Evolutionary conservation across 2,888 invertebrate species (phyloP), one percentile per base, ranked within the genome.

Genomic region (Latheticus oryzae): DNA sequence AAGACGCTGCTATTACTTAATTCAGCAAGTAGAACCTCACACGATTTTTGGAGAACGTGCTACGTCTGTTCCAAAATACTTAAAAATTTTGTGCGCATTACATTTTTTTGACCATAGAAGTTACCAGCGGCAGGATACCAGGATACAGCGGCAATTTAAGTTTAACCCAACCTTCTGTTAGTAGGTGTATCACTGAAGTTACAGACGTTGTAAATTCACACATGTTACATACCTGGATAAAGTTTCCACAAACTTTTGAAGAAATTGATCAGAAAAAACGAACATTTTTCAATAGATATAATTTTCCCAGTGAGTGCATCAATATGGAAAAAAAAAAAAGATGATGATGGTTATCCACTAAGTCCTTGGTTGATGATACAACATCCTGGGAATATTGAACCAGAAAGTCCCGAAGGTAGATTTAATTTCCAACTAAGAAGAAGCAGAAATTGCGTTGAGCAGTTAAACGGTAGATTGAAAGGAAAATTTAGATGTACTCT

Each of bases 381-480:
- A 5, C 11, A 38, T 17, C 32, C 51, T 21, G 35, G 47, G 3
- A 26, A 43, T 24, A 42, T 51, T 24, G 9, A 15, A 7, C 21
- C 37, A 32, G 8, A 32, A n/a, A 54, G 33, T 11, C 48, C 30
- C 23, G 52, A 60, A 35, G 24, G 35, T 13, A 0, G 17, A 11
- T 60, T 43, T 23, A 51, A 59, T 2, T 4, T 2, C 8, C 2
- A 26, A 23, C 7, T 12, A 21, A n/a, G 21, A 5, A 23, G 23
- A 24, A 24, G 12, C 7, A 42, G 52, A 32, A 52, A 32, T 32
- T 5, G 4, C n/a, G 32, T 51, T 50, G 54, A 56, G 40, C 19
- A 26, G 19, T 50, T 37, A 16, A 55, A 55, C 52, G 58, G 61
- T 2, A 42, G 50, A 38, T 32, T 59, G 3, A 62, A 62, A 30